Conservation (phyloP, 1,140 invertebrate species). For the Fopius arisanus region DNA sequence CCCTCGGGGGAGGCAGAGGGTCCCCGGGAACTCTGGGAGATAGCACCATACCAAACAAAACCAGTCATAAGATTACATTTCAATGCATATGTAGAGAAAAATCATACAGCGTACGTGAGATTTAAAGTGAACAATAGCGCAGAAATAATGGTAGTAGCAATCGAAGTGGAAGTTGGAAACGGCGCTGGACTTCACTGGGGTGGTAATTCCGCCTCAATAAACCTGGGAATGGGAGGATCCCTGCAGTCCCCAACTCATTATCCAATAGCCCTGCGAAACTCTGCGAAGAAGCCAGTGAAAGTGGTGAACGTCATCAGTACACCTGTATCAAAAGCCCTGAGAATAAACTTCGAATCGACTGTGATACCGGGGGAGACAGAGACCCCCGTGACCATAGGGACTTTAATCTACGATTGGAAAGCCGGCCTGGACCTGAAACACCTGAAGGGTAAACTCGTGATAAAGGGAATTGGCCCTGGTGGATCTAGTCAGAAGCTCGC, state of each 20-base stretch:
- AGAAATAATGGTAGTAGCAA: conserved; percentile 78
- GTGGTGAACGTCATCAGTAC: conserved; percentile 71
- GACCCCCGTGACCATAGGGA: conserved; percentile 72
- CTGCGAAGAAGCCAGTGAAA: conserved; percentile 74
- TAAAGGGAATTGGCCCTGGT: conserved; percentile 70
- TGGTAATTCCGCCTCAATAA: conserved; percentile 77
- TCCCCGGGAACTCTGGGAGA: conserved; percentile 84
- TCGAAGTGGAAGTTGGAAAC: conserved; percentile 87
- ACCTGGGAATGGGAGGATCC: conserved; percentile 83
- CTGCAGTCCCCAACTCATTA: conserved; percentile 73
- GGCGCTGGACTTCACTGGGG: conserved; percentile 75
- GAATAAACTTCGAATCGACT: conserved; percentile 69
- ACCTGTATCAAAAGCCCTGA: conserved; percentile 69
- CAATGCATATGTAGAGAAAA: conserved; percentile 76
- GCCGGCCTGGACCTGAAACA: conserved; percentile 66
- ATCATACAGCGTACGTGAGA: conserved; percentile 84
- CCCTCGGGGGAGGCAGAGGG: conserved; percentile 82
- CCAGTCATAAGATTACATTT: conserved; percentile 88
- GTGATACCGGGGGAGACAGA: conserved; percentile 72
- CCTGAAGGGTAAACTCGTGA: conserved; percentile 72
- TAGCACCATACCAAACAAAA: conserved; percentile 89
- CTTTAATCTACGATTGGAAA: conserved; percentile 77
- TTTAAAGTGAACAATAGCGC: conserved; percentile 77
- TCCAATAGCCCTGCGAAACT: conserved; percentile 76
- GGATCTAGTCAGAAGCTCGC: conserved; percentile 70